Evolutionary conservation across 2,113 vertebrate genomes (phyloP).

Genomic region (Spheniscus mendiculus): DNA sequence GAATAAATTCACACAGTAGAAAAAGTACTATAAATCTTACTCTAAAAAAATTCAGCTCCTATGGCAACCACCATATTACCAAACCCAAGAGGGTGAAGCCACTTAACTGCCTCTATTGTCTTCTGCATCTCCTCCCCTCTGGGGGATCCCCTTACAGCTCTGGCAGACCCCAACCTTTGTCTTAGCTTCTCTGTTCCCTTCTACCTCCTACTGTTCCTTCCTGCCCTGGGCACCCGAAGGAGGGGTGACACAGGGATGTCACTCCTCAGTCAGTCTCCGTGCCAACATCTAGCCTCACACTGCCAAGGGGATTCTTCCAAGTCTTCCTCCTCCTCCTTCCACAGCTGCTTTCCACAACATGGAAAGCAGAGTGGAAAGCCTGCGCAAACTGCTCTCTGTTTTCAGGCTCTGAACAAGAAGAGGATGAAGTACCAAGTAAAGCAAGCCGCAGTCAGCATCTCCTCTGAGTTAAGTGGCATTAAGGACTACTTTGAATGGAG

Average conservation of each 20-base stretch:
- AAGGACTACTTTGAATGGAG: not conserved
- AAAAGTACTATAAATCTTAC: not conserved
- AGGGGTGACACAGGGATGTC: not conserved
- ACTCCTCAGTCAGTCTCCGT: not conserved
- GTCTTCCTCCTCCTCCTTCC: not conserved
- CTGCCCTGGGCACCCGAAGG: not conserved
- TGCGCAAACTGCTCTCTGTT: not conserved
- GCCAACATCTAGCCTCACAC: not conserved
- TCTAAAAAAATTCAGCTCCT: not conserved
- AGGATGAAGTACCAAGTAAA: not conserved
- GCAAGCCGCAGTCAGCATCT: constrained; percentile 14
- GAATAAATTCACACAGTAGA: not conserved
- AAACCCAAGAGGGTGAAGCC: not conserved
- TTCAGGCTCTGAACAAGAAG: not conserved
- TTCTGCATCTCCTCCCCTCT: not conserved
- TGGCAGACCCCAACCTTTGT: not conserved
- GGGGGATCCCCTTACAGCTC: not conserved
- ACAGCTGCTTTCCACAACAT: not conserved
- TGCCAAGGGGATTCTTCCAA: not conserved
- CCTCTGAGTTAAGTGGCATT: not conserved
- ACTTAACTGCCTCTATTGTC: not conserved
- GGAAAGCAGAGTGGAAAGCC: not conserved
- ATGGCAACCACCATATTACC: fast-evolving
- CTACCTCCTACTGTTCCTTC: not conserved
- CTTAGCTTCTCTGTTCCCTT: not conserved